phyloP scores from a whole-genome alignment of 2,888 invertebrate genomes.

The Orgyia antiqua region DNA sequence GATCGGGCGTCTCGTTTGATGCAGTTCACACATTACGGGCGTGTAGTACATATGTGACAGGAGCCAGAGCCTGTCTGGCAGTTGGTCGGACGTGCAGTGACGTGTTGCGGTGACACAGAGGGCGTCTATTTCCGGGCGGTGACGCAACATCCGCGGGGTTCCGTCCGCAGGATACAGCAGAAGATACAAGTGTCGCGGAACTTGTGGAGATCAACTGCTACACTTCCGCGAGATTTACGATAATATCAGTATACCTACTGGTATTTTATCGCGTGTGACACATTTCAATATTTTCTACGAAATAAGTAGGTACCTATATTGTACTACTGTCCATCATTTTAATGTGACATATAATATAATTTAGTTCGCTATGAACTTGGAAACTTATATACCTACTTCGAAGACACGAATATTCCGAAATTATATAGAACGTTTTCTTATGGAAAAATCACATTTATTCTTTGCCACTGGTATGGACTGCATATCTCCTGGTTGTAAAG shows the following conservation, averaged over 20 bases:
- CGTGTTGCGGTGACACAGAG: constrained; percentile 64
- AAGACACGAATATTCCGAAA: too few relatives aligned
- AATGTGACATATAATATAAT: too few relatives aligned
- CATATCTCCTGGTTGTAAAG: too few relatives aligned
- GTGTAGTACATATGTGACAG: constrained; percentile 1
- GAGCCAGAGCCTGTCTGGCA: not conserved
- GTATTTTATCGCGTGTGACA: too few relatives aligned
- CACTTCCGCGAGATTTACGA: constrained; percentile 57
- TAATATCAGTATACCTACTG: constrained; percentile 14
- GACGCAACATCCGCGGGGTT: constrained; percentile 71
- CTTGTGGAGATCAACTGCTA: constrained; percentile 48
- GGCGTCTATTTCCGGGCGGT: constrained; percentile 70
- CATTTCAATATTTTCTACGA: too few relatives aligned
- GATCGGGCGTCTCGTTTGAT: constrained; percentile 23
- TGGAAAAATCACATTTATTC: too few relatives aligned
- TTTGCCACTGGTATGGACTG: too few relatives aligned
- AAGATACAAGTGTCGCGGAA: constrained; percentile 53
- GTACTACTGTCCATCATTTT: too few relatives aligned
- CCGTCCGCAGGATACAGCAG: constrained; percentile 65
- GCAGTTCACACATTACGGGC: constrained; percentile 12
- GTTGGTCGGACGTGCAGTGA: constrained; percentile 20
- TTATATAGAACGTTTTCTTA: too few relatives aligned
- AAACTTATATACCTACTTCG: too few relatives aligned
- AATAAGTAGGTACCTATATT: too few relatives aligned
- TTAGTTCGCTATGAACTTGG: too few relatives aligned